Evolutionary conservation across 2,888 invertebrate species (phyloP), one percentile per base, ranked within the genome.

Genomic region (Lycia hirtaria): DNA sequence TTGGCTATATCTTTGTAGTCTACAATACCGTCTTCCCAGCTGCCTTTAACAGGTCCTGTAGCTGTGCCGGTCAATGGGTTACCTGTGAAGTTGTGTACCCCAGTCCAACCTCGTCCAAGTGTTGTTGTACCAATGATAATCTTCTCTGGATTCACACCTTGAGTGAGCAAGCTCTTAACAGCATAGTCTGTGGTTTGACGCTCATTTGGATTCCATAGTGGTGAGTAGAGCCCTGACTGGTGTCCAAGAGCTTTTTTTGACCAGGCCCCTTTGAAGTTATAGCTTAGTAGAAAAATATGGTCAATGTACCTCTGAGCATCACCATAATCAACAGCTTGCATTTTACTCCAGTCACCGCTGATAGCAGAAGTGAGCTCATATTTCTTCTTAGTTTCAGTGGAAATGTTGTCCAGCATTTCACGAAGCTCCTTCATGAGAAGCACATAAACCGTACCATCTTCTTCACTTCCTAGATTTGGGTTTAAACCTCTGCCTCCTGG

Each of bases 401-500:
- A 83, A 2, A 92, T 70, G 6, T 86, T 84, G 60, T 89, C 85
- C 37, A 92, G 67, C 91, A 92, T 92, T 41, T 82, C 79, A 47
- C 92, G 84, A 1, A 92, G 73, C 67, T 92, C 92, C 50, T 82
- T 87, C 92, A 92, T 91, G 4, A 92, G 71, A 2, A 68, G 63
- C 0, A 92, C 85, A 66, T 92, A 92, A 1, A 82, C 66, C 9
- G 84, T 81, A 12, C 92, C 92, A 20, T 92, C 92, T 37, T 88
- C 79, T 30, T 89, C 88, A 9, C 86, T 76, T 9, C 91, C 92
- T 5, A 92, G 81, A 45, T 85, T 71, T 28, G 88, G 90, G 66
- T 91, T 91, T 3, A 92, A 91, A n/a, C 92, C 92, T 55, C 91
- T 90, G 56, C 92, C 91, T 38, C 92, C 91, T 69, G 92, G 92